phyloP scores from a whole-genome alignment of 2,113 vertebrate species.

The Paracanthobrama guichenoti region DNA sequence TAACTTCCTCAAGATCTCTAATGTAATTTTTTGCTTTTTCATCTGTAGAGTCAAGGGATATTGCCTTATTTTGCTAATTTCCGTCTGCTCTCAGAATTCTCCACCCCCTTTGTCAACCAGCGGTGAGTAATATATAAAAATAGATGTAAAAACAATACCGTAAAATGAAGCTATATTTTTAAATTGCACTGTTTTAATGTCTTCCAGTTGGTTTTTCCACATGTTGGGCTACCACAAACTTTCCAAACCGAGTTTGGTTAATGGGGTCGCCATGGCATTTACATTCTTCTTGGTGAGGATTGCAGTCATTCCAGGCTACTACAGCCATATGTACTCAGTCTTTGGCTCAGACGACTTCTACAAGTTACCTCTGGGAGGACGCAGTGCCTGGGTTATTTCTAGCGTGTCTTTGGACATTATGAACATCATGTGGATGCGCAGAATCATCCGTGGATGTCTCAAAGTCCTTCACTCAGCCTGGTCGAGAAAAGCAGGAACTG shows the following conservation, averaged over 20 bases:
- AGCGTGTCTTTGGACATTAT: slow-evolving; percentile 82
- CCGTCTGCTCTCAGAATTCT: slow-evolving; percentile 69
- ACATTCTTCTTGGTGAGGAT: slow-evolving; percentile 85
- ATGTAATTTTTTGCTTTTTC: not conserved
- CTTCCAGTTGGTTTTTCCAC: slow-evolving; percentile 88
- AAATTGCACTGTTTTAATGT: slow-evolving; percentile 46
- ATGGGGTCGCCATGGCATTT: slow-evolving; percentile 83
- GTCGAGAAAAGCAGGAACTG: slow-evolving; percentile 30
- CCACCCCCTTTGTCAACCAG: slow-evolving; percentile 71
- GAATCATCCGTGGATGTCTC: slow-evolving; percentile 83
- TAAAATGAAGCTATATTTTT: not conserved
- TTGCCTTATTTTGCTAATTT: slow-evolving; percentile 70
- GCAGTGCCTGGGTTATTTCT: slow-evolving; percentile 76
- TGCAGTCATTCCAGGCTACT: slow-evolving; percentile 79
- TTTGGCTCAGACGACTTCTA: slow-evolving; percentile 79
- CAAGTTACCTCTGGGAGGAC: slow-evolving; percentile 72
- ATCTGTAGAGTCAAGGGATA: slow-evolving; percentile 58
- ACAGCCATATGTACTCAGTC: slow-evolving; percentile 72
- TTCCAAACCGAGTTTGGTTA: slow-evolving; percentile 80
- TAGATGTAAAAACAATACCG: not conserved
- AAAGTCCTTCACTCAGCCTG: slow-evolving; percentile 78
- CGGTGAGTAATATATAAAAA: slow-evolving; percentile 55
- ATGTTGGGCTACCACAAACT: slow-evolving; percentile 80
- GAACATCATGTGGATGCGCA: slow-evolving; percentile 90
- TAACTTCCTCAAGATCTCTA: not conserved